A percentile compares a stretch with the other conserved stretches of the same genome.
Conservation (phyloP, 2,113 vertebrate genomes). For the Cynopterus brachyotis region DNA sequence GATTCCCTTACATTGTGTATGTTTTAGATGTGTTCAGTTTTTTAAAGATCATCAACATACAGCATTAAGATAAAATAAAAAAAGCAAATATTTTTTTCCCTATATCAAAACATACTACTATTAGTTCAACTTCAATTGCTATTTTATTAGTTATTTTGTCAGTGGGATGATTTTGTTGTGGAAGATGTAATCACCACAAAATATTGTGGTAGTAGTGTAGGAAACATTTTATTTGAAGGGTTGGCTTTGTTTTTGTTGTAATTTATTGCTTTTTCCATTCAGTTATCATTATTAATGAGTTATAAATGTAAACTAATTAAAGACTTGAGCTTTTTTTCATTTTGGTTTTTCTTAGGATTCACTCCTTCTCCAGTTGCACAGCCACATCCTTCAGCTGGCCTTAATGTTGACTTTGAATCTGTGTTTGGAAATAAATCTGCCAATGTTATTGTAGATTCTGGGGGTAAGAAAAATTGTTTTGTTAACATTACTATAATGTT, state of each 20-base stretch:
- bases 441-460: constrained; percentile 88
- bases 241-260: constrained; percentile 5
- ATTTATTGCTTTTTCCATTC: constrained; percentile 35
- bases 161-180: constrained; percentile 4
- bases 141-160: not conserved
- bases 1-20: not conserved
- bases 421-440: constrained; percentile 96
- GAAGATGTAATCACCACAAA: constrained; percentile 1
- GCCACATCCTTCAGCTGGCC: constrained; percentile 89
- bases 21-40: constrained; percentile 12
- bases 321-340: not conserved
- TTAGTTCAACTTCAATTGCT: not conserved
- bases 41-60: not conserved
- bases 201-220: not conserved
- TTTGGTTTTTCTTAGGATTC: constrained; percentile 85
- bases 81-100: not conserved
- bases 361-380: constrained; percentile 90
- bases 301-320: not conserved
- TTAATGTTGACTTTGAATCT: constrained; percentile 97
- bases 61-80: constrained; percentile 31
- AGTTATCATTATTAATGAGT: not conserved
- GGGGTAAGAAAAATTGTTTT: constrained; percentile 85
- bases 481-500: not conserved
- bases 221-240: constrained; percentile 8
- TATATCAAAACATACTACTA: not conserved